Conservation (phyloP, 2,888 invertebrate genomes). For the Scaptomyza tumidula region DNA sequence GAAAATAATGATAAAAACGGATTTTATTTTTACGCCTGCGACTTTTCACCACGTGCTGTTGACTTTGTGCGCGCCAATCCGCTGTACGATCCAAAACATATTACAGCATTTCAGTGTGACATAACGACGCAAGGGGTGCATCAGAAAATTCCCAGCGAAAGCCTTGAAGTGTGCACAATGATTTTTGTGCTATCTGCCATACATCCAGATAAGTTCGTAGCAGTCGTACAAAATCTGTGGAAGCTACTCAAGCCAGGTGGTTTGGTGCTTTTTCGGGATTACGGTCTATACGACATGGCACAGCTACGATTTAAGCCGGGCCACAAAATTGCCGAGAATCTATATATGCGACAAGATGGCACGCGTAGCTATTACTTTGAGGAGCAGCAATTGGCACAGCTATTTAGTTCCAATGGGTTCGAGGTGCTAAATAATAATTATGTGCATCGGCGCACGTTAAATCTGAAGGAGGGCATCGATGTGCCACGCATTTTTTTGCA, state of each 20-base stretch:
- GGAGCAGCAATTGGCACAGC: slow-evolving; percentile 87
- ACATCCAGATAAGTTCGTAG: slow-evolving; percentile 92
- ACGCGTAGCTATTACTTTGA: slow-evolving; percentile 95
- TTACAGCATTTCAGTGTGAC: slow-evolving; percentile 94
- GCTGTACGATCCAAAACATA: slow-evolving; percentile 87
- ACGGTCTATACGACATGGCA: slow-evolving; percentile 97
- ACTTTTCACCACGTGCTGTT: slow-evolving; percentile 95
- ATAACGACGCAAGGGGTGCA: slow-evolving; percentile 89
- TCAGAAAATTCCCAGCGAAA: slow-evolving; percentile 85
- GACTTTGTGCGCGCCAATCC: slow-evolving; percentile 91
- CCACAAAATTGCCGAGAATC: slow-evolving; percentile 95
- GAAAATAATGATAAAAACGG: slow-evolving; percentile 81
- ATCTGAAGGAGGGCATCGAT: slow-evolving; percentile 95
- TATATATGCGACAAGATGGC: slow-evolving; percentile 98
- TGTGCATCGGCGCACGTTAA: slow-evolving; percentile 94
- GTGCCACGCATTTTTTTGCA: slow-evolving; percentile 97
- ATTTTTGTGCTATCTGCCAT: slow-evolving; percentile 98
- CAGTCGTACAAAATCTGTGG: slow-evolving; percentile 88
- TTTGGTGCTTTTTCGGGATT: slow-evolving; percentile 94
- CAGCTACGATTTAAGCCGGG: slow-evolving; percentile 97
- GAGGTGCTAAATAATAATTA: slow-evolving; percentile 89
- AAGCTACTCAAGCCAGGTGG: slow-evolving; percentile 90
- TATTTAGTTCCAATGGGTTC: slow-evolving; percentile 91
- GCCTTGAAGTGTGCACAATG: slow-evolving; percentile 93
- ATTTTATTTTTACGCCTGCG: slow-evolving; percentile 93